Percentiles rank a stretch among this genome's conserved stretches.
phyloP scores from a whole-genome alignment of 2,113 vertebrate genomes.

The Rhagologus leucostigma region DNA sequence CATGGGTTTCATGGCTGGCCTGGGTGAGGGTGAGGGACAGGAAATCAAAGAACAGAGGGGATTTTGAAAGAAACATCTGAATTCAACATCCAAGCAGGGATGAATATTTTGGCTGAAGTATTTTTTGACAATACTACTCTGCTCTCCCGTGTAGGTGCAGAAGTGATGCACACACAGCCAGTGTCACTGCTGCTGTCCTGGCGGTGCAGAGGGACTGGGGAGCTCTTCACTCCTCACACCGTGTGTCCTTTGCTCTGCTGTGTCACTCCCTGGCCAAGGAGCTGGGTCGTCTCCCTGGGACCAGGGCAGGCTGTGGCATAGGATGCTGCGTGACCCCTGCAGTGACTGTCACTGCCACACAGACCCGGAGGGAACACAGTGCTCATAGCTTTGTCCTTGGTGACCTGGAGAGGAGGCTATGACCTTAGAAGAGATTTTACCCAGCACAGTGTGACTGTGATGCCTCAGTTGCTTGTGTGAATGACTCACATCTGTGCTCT shows the following conservation, averaged over 20 bases:
- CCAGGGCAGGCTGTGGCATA: background rate
- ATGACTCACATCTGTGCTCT: background rate
- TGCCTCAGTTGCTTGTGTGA: background rate
- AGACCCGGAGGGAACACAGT: background rate
- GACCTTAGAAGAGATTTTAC: background rate
- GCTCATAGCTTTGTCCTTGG: background rate
- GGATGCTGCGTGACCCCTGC: background rate
- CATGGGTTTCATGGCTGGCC: background rate
- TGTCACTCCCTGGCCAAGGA: background rate
- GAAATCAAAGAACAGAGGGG: background rate
- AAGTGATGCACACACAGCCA: background rate
- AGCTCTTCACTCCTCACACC: background rate
- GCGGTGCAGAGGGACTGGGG: background rate
- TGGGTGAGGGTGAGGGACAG: background rate
- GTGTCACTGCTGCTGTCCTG: background rate
- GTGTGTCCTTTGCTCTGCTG: background rate
- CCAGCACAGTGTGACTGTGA: background rate
- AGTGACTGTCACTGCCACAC: fast-evolving
- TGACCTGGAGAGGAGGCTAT: background rate
- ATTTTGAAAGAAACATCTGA: background rate
- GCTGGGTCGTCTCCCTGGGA: background rate
- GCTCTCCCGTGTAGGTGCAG: background rate
- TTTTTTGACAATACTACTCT: background rate
- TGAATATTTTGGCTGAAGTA: background rate
- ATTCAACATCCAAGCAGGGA: background rate